phyloP scores from a whole-genome alignment of 2,888 invertebrate species.

The Ophion slaviceki region DNA sequence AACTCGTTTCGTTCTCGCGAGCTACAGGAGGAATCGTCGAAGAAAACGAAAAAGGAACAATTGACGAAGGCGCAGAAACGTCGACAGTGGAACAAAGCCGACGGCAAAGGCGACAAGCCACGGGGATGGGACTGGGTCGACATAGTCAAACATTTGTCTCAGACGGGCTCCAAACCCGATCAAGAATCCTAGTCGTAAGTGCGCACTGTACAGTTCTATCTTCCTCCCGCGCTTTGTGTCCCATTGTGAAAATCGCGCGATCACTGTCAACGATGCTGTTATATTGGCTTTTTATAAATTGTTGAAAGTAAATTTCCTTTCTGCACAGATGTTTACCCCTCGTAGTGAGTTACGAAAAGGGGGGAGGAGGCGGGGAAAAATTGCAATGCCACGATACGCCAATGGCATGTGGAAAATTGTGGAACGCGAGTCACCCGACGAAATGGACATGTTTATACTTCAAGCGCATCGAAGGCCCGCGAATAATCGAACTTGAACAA shows the following conservation, averaged over 20 bases:
- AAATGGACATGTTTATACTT: too few relatives aligned
- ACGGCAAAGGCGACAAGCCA: slow-evolving; percentile 92
- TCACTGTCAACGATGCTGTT: slow-evolving; percentile 63
- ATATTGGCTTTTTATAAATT: slow-evolving; percentile 77
- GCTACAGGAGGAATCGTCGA: slow-evolving; percentile 82
- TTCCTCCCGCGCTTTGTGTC: slow-evolving; percentile 29
- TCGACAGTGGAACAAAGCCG: slow-evolving; percentile 93
- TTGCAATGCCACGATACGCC: not conserved
- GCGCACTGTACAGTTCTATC: slow-evolving; percentile 58
- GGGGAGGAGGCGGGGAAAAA: not conserved
- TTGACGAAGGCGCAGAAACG: slow-evolving; percentile 96
- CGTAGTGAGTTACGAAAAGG: not conserved
- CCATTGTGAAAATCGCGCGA: slow-evolving; percentile 75
- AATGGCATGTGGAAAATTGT: not conserved
- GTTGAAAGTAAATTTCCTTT: slow-evolving; percentile 73
- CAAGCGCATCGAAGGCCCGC: too few relatives aligned
- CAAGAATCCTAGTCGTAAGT: slow-evolving; percentile 75
- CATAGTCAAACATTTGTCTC: slow-evolving; percentile 97
- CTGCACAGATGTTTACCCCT: slow-evolving; percentile 50
- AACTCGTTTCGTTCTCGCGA: slow-evolving; percentile 5
- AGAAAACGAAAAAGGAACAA: slow-evolving; percentile 91
- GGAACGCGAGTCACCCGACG: too few relatives aligned
- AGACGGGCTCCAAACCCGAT: slow-evolving; percentile 87
- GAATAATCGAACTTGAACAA: not conserved
- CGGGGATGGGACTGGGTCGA: slow-evolving; percentile 98